phyloP scores from a whole-genome alignment of 2,797 vertebrate genomes.

The Diplodus puntazzo region DNA sequence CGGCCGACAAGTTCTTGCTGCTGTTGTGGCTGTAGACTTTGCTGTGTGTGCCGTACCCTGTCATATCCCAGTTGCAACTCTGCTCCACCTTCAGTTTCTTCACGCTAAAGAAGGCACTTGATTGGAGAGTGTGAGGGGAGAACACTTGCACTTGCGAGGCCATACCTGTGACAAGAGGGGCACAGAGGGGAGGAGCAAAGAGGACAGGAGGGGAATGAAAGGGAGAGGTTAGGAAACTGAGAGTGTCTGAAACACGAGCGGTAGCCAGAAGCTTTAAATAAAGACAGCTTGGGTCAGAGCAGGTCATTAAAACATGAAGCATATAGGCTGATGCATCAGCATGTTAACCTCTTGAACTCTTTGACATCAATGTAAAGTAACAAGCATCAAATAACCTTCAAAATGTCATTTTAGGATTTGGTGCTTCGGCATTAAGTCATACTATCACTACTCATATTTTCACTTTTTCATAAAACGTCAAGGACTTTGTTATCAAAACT shows the following conservation, averaged over 20 bases:
- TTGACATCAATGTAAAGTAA: constrained; percentile 26
- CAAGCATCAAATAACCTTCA: constrained; percentile 25
- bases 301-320: constrained; percentile 70
- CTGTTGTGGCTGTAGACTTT: constrained; percentile 93
- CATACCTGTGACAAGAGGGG: constrained; percentile 90
- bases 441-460: background rate
- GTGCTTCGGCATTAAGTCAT: constrained; percentile 7
- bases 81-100: constrained; percentile 99
- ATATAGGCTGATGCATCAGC: constrained; percentile 44
- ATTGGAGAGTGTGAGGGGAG: constrained; percentile 97
- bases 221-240: constrained; percentile 83
- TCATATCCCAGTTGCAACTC: constrained; percentile 99
- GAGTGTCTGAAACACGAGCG: constrained; percentile 80
- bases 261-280: constrained; percentile 82
- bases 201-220: constrained; percentile 68
- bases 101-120: constrained; percentile 99
- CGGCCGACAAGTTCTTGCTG: constrained; percentile 93
- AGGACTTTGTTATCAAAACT: constrained; percentile 8
- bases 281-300: constrained; percentile 78
- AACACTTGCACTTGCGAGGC: constrained; percentile 99
- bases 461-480: background rate
- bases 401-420: constrained; percentile 20
- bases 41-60: constrained; percentile 98
- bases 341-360: constrained; percentile 42
- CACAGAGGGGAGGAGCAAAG: constrained; percentile 56